Evolutionary conservation across 2,113 vertebrate genomes (phyloP), one percentile per base, ranked within the genome.

Genomic region (Chaetodon auriga): DNA sequence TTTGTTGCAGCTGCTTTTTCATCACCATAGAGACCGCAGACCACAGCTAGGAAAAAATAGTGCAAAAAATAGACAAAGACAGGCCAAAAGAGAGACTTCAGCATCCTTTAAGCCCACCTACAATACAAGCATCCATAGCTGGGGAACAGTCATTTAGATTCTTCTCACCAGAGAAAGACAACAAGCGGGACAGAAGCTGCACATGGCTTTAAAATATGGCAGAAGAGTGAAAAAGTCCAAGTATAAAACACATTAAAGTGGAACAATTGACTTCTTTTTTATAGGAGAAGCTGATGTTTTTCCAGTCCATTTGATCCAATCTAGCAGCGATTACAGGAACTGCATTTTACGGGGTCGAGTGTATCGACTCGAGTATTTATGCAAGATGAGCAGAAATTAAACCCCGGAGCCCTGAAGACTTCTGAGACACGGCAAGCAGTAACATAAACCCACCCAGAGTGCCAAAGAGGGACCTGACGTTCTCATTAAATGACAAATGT

Each of bases 21-120:
- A 75, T 92, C 78, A 83, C 86, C 83, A 90, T 79, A 80, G 82
- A 88, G 65, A 92, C 81, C 68, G 72, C 36, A 82, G 48, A 70
- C 73, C 62, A 82, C 36, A 79, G 51, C 64, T 18, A 53, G 35
- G 62, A 25, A 23, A 36, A 41, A 41, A 23, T 38, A 15, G 9
- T n/a, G 58, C 4, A 71, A 63, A 54, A 68, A 53, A 54, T 5
- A 51, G 19, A 15, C 2, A 66, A 8, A 51, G 55, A 30, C 30
- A 55, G 48, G 53, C 36, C 14, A 68, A 70, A 49, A 51, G 35
- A 69, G 18, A 74, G 49, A 71, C 36, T 19, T 77, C 45, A 83
- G 43, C 55, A 41, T 8, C 0, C 30, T 49, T 46, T n/a, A 45
- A 49, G 49, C 12, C 14, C 7, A 14, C 7, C 41, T 62, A 19